These are phyloP conservation scores for Sebastes vulpes DNA, from an alignment of 2,797 vertebrate genomes.

Conservation along the genomic window DNA sequence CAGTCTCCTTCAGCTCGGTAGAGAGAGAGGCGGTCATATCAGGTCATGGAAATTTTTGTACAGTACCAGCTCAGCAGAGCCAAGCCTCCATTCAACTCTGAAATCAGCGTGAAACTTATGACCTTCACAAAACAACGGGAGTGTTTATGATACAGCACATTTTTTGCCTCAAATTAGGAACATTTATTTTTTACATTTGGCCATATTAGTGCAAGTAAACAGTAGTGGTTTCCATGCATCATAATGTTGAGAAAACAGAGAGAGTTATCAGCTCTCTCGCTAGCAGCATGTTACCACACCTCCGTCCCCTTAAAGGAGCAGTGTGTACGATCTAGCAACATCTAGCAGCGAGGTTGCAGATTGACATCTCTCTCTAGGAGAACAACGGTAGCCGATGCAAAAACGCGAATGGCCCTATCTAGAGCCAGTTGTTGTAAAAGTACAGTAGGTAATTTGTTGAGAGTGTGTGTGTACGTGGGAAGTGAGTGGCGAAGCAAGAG, in stretches of 20 bases:
- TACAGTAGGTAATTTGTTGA: too few relatives aligned
- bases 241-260: neutral
- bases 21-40: constrained; percentile 29
- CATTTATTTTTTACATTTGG: neutral
- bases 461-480: too few relatives aligned
- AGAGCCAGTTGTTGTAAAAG: too few relatives aligned
- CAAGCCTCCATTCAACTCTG: neutral
- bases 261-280: neutral
- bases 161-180: neutral
- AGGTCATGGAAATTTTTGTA: constrained; percentile 22
- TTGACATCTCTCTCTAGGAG: too few relatives aligned
- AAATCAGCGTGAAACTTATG: neutral
- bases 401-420: too few relatives aligned
- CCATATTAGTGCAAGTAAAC: neutral
- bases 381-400: too few relatives aligned
- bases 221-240: neutral
- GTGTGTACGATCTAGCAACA: too few relatives aligned
- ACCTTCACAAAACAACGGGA: neutral
- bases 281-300: neutral
- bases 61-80: neutral
- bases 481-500: too few relatives aligned
- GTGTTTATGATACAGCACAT: neutral
- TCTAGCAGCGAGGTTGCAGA: too few relatives aligned
- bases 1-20: constrained; percentile 11
- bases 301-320: neutral